Base-by-base conservation (phyloP, 2,888 invertebrate genomes). In the Epinotia brunnichana region DNA sequence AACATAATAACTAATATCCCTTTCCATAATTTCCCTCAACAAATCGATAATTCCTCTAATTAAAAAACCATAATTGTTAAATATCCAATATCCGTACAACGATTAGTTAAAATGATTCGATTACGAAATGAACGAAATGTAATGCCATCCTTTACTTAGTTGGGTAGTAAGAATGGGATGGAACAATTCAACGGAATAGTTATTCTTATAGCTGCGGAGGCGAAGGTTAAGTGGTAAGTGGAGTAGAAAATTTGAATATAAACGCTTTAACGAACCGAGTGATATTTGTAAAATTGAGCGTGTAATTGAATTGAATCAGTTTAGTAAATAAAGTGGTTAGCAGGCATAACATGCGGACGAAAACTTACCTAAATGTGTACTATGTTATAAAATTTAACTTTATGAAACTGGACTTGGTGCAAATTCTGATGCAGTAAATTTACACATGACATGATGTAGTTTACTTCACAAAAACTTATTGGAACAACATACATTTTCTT, bases 231-330 rank as follows among this genome's bases (percentile, higher is more conserved):
- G 39, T 68, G 48, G 57, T 57, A 51, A 73, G 51, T 53, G 68
- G 39, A 62, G 72, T 63, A 73, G 68, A 73, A 73, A 62, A 73
- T 68, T 63, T 72, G 7, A 68, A 68, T 68, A 51, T 62, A 76
- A 77, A 70, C 76, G 74, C 76, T 69, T 70, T 74, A 76, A 74
- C 71, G 48, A 74, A 69, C 61, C 73, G 73, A 79, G 75, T 78
- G 21, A 73, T 74, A 61, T 59, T 61, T 70, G 76, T 76, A 73
- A 77, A 82, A 82, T 81, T 77, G 75, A 78, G 79, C 80, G 79
- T 79, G 77, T 56, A 76, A 80, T 79, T 79, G 60, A 62, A 77
- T 68, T 17, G 15, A 68, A 51, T 63, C 24, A 15, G 51, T 15
- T 56, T 39, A 63, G 62, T 15, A 29, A 62, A 68, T 51, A 41